Percentiles rank a stretch among this genome's conserved stretches.
These are phyloP conservation scores for Myrmecophaga tridactyla DNA, from an alignment of 2,113 vertebrate genomes.

Conservation along the genomic window DNA sequence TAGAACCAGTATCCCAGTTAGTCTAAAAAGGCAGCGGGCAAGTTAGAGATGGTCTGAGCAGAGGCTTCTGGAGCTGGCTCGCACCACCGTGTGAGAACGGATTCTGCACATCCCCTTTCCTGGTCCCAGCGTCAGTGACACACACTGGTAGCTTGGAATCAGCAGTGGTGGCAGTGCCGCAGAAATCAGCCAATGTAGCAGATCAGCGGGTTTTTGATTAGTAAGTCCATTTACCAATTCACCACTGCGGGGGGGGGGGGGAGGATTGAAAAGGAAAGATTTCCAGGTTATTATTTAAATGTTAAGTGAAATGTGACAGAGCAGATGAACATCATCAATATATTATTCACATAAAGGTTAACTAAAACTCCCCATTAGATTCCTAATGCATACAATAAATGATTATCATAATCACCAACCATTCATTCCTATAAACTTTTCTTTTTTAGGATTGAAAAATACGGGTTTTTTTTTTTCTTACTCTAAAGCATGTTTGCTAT, in stretches of 20 bases:
- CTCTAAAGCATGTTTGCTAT: background rate
- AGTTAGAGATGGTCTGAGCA: background rate
- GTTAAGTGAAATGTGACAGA: background rate
- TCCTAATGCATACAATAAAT: background rate
- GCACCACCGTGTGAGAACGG: too few relatives aligned
- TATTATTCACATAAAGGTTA: background rate
- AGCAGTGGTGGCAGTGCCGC: background rate
- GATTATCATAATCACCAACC: background rate
- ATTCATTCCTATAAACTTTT: background rate
- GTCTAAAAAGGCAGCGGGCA: too few relatives aligned
- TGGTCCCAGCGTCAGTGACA: background rate
- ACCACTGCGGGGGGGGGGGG: too few relatives aligned
- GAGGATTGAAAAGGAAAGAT: background rate
- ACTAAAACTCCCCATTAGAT: background rate
- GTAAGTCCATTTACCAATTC: background rate
- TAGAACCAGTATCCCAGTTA: background rate
- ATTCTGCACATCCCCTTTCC: background rate
- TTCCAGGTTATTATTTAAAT: background rate
- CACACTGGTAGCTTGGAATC: fast-evolving
- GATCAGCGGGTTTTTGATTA: too few relatives aligned
- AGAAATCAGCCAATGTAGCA: background rate
- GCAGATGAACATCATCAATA: background rate
- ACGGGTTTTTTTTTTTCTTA: background rate
- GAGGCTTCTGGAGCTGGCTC: background rate
- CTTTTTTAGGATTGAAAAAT: background rate